Evolutionary conservation across 2,888 invertebrate genomes (phyloP), one percentile per base, ranked within the genome.

Genomic region (Eupeodes luniger): DNA sequence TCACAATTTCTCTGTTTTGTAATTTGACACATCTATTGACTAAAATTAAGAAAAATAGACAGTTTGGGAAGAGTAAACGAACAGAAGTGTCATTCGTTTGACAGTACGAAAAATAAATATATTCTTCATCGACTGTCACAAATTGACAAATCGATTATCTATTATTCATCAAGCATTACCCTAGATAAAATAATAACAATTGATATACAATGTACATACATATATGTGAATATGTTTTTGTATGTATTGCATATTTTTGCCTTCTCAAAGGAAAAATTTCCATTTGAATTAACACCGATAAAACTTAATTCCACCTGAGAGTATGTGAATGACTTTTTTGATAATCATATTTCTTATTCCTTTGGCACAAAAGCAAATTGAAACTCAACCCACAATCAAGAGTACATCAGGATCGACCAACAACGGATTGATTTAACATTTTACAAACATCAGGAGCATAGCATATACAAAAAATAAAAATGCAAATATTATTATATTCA

Each of bases 401-500:
- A 40, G 16, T 16, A 16, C 53, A 47, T 53, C 64, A 5, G 62
- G 49, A 53, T 36, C 44, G 19, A 51, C 19, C 53, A 55, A 61
- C 53, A 55, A 61, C 40, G 12, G 66, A 55, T 66, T 14, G 19
- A 44, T 66, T 69, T 19, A 53, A n/a, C 57, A 40, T 40, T 40
- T 5, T 40, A 27, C 27, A 27, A 27, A 27, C 40, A 40, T 40
- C 40, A 40, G 40, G 40, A 40, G 9, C 0, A 40, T 7, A 40
- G 9, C 9, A 47, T n/a, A 19, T 27, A 12, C 4, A 19, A 19
- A 4, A 69, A 36, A 0, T 53, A 4, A 40, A 36, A 76, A 78
- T 81, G 74, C 57, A 81, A 82, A 82, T 72, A 47, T 47, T 61
- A 81, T 84, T 27, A 16, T 44, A n/a, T n/a, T 51, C 77, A 85